These are phyloP conservation scores for Encarsia formosa DNA, from an alignment of 2,888 invertebrate species.

Conservation along the genomic window DNA sequence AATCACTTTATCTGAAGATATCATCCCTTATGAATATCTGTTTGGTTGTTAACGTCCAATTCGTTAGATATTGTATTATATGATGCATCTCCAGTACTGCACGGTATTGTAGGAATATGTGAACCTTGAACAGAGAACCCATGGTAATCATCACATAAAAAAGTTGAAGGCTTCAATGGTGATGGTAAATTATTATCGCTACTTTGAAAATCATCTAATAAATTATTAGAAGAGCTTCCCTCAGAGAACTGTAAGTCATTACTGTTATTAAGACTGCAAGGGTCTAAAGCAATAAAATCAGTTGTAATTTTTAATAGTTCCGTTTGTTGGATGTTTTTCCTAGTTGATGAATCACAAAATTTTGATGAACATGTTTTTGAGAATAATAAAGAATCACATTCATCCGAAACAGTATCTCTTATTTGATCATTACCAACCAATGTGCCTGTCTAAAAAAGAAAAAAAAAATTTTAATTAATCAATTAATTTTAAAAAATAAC, in stretches of 20 bases:
- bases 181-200: constrained; percentile 41
- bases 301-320: too few relatives aligned
- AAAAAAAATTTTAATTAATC: too few relatives aligned
- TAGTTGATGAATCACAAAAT: too few relatives aligned
- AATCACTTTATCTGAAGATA: too few relatives aligned
- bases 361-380: too few relatives aligned
- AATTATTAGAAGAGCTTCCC: constrained; percentile 35
- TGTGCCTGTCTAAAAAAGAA: too few relatives aligned
- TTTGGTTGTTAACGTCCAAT: constrained; percentile 35
- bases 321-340: too few relatives aligned
- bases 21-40: too few relatives aligned
- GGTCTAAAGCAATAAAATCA: constrained; percentile 48
- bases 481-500: constrained; percentile 1
- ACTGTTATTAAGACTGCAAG: constrained; percentile 40
- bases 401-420: too few relatives aligned
- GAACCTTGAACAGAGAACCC: constrained; percentile 61
- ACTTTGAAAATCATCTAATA: constrained; percentile 38
- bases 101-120: constrained; percentile 64
- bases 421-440: too few relatives aligned
- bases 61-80: constrained; percentile 35
- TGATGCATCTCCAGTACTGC: constrained; percentile 59
- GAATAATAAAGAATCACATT: too few relatives aligned
- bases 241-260: constrained; percentile 35
- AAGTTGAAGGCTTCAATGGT: constrained; percentile 47
- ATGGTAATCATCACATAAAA: constrained; percentile 57